Evolutionary conservation across 2,113 vertebrate genomes (phyloP), one percentile per base, ranked within the genome.

Genomic region (Ascaphus truei): DNA sequence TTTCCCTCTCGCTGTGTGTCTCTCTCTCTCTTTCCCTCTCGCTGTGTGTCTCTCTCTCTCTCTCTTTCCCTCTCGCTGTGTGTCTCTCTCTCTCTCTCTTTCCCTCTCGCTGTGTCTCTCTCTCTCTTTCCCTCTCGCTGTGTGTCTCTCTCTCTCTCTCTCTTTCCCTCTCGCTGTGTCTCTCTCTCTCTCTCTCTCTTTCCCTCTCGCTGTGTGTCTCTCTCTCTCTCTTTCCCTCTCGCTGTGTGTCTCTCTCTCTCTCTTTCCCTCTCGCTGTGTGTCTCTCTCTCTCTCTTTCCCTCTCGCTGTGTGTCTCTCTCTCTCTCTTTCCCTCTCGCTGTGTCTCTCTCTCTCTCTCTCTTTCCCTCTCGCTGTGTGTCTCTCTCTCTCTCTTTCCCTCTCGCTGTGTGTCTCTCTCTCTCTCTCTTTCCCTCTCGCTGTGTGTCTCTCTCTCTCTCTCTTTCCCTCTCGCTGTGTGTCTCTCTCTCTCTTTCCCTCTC

Each of bases 271-370:
- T 65, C 1, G 39, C 18, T 3, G 16, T 65, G 10, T 39, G 16
- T 5, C 7, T 41, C 18, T 34, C 13, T 20, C 13, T 62, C 76
- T 72, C 15, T 16, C 29, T 80, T 18, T 34, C 8, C 2, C 26
- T 26, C 47, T 65, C 1, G 39, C 18, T 3, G 16, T 65, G 10
- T 39, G 16, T 5, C 7, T 41, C 18, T 34, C 13, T 20, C 13
- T 62, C 76, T 72, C 15, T 16, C 29, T 80, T 18, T 34, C 8
- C 2, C 26, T 26, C 47, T 65, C 1, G 39, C 18, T 3, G 16
- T 65, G 10, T 39, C 20, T 5, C 7, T 41, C 18, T 34, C 13
- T 20, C 13, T 62, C 76, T 72, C 15, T 16, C 29, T 80, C 10
- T n/a, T n/a, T 34, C 8, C 2, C 26, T 26, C 47, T 65, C 1